Percentiles rank a stretch among this genome's conserved stretches.
Conservation (phyloP, 2,888 invertebrate genomes). For the Platycnemis pennipes region DNA sequence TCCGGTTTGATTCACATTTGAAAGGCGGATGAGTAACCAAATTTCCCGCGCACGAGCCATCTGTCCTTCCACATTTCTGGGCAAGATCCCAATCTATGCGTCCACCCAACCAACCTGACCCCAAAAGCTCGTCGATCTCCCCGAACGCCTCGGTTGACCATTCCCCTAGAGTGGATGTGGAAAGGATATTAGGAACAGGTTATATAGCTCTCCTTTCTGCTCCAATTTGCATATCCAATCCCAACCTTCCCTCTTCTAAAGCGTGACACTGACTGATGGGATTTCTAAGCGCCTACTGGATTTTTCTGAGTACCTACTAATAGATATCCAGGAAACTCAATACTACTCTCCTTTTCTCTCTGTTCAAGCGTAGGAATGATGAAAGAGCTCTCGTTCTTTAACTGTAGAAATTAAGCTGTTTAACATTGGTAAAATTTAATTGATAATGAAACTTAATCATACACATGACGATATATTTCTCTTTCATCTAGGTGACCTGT, state of each 20-base stretch:
- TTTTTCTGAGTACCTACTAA: neutral
- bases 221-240: conserved; percentile 24
- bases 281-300: neutral
- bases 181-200: neutral
- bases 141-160: neutral
- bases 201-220: neutral
- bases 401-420: neutral
- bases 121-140: neutral
- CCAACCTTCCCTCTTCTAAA: neutral
- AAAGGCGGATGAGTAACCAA: conserved; percentile 57
- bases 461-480: too few species aligned
- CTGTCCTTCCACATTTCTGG: conserved; percentile 24
- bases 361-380: neutral
- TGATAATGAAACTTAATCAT: too few species aligned
- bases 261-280: neutral
- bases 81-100: conserved; percentile 30
- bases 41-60: conserved; percentile 60
- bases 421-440: neutral
- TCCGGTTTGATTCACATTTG: neutral
- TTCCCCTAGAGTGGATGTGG: neutral
- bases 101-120: neutral
- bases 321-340: neutral
- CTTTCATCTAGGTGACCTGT: too few species aligned
- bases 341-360: neutral
- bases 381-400: neutral